Base-by-base conservation (phyloP, 2,888 invertebrate species). In the Rotaria magnacalcarata region DNA sequence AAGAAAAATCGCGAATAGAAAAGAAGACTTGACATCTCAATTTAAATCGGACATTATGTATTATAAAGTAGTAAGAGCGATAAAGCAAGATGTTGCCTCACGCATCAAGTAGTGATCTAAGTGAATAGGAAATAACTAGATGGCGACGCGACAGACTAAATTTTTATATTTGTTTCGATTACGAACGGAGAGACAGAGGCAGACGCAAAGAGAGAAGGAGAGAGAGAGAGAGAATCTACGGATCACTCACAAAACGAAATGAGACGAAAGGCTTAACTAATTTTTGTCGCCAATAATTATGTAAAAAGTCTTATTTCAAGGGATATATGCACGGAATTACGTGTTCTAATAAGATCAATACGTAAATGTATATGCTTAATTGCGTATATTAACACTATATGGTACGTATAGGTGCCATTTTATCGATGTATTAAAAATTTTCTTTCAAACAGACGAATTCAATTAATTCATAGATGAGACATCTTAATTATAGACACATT, bases 271-370 rank as follows among this genome's bases (percentile, higher is more conserved):
- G 67, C 67, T 67, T 67, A 67, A 67, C 67, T 34, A 67, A 67
- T 67, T 67, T 34, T 67, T 67, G 67, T 67, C 67, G 34, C 67
- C 67, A 11, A 67, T 67, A 67, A 67, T 67, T 67, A 67, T 67
- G 67, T 27, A 67, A 67, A 67, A 27, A 67, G 67, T 67, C 11
- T 67, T 27, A 67, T 67, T 27, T 27, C 67, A 67, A 67, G 16
- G 34, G 14, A 67, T 27, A 67, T 16, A 34, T 24, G 27, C 6
- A 67, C 3, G 16, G 52, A 52, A 52, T 52, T 52, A 52, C 52
- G 52, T 58, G n/a, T 24, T n/a, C 58, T 24, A 24, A 58, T 58
- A 24, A 8, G 24, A n/a, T n/a, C 34, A 67, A 67, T 27, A 34
- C n/a, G 16, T 34, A 11, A 3, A 67, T 27, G 34, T 67, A 67